Percentiles rank a stretch among this genome's conserved stretches.
phyloP scores from a whole-genome alignment of 2,797 vertebrate species.

The Danio aesculapii region DNA sequence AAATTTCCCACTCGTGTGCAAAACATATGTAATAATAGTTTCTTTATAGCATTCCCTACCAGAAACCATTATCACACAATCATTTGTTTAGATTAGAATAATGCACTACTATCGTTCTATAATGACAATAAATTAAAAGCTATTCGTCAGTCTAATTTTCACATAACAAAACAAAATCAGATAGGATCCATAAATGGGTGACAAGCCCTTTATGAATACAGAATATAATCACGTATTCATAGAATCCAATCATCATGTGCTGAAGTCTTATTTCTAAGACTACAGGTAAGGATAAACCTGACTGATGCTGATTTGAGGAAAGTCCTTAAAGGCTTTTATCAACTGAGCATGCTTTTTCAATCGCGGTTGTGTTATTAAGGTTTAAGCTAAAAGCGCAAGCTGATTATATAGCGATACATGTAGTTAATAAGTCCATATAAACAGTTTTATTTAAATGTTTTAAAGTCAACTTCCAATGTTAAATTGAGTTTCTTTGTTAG shows the following conservation, averaged over 20 bases:
- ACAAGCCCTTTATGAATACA: conserved; percentile 45
- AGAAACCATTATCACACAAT: too few species aligned
- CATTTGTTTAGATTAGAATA: too few species aligned
- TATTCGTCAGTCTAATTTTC: too few species aligned
- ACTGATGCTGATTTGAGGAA: conserved; percentile 43
- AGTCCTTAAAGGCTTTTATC: rapidly evolving
- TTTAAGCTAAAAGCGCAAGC: not conserved
- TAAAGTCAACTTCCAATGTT: not conserved
- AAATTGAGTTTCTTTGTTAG: not conserved
- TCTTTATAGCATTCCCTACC: too few species aligned
- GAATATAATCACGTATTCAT: conserved; percentile 74
- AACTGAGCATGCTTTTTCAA: not conserved
- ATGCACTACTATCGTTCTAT: too few species aligned
- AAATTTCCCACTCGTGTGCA: too few species aligned
- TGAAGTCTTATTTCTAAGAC: conserved; percentile 76
- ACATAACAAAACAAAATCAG: not conserved
- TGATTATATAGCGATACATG: not conserved
- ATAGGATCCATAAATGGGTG: conserved; percentile 60
- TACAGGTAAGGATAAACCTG: conserved; percentile 91
- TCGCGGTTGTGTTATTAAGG: conserved; percentile 24
- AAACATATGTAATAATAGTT: too few species aligned
- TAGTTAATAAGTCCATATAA: too few species aligned
- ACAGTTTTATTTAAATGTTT: too few species aligned
- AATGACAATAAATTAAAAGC: too few species aligned
- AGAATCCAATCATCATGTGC: conserved; percentile 73